Conservation (phyloP, 1,140 invertebrate genomes). For the Frieseomelitta varia region DNA sequence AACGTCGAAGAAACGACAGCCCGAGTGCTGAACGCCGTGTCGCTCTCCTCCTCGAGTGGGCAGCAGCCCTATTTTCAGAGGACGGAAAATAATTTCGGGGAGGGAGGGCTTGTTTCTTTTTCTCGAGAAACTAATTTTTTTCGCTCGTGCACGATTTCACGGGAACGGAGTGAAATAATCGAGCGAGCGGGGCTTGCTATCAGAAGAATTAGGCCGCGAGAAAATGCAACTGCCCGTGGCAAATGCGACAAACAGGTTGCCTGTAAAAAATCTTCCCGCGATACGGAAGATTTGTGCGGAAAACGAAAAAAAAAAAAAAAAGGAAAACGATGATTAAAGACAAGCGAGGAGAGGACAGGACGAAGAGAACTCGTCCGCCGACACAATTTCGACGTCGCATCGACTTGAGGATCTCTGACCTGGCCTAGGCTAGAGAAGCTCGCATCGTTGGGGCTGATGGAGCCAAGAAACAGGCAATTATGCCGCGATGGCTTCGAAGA, state of each 20-base stretch:
- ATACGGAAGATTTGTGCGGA: not conserved
- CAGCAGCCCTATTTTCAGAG: accelerated
- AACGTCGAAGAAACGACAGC: not conserved
- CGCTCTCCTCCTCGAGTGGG: not conserved
- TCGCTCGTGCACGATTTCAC: too few relatives aligned
- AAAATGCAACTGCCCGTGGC: too few relatives aligned
- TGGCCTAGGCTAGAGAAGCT: not conserved
- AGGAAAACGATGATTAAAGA: not conserved
- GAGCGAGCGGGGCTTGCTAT: not conserved
- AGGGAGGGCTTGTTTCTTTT: not conserved
- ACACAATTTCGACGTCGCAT: slow-evolving; percentile 39
- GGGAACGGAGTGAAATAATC: too few relatives aligned
- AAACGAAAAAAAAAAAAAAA: not conserved
- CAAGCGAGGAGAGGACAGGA: not conserved
- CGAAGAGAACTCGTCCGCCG: not conserved
- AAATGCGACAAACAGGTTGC: too few relatives aligned
- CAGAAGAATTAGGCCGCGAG: too few relatives aligned
- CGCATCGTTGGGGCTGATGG: slow-evolving; percentile 13
- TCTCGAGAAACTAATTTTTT: not conserved
- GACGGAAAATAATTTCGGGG: too few relatives aligned
- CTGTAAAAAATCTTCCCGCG: not conserved
- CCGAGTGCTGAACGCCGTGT: not conserved
- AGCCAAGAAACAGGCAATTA: slow-evolving; percentile 42
- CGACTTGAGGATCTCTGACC: not conserved
- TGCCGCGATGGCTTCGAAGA: slow-evolving; percentile 8